Base-by-base conservation (phyloP, 2,888 invertebrate species). In the Hirtodrosophila alboralis region DNA sequence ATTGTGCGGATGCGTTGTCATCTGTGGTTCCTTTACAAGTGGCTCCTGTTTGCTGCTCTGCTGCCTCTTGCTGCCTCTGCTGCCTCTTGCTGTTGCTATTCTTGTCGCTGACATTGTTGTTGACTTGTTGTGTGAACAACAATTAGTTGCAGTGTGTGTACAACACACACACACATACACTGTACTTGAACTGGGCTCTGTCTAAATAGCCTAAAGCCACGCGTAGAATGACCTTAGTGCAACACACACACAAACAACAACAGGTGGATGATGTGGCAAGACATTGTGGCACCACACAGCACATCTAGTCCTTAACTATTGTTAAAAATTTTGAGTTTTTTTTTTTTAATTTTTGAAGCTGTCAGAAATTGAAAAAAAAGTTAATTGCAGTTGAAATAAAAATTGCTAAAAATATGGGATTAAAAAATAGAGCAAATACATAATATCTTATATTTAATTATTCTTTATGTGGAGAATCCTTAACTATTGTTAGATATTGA, bases 41-140 rank as follows among this genome's bases (percentile, higher is more conserved):
- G 59, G 43, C 49, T 34, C 44, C 27, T 30, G 16, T 37, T 41
- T 53, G 38, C 23, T 60, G 51, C 33, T 26, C 33, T 34, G 45
- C 37, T 56, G 51, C n/a, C n/a, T n/a, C n/a, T n/a, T n/a, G n/a
- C n/a, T n/a, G n/a, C n/a, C n/a, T n/a, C n/a, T n/a, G n/a, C n/a
- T n/a, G n/a, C n/a, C n/a, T n/a, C n/a, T n/a, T n/a, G n/a, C n/a
- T n/a, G n/a, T n/a, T n/a, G n/a, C 74, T 79, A 80, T 79, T 60
- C 69, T 75, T 56, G 57, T 49, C 73, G 62, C 56, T 76, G 75
- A 37, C 63, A 56, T 63, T 73, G 63, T 65, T 57, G 45, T 59
- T 65, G 59, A 58, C 65, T 79, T 79, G 48, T 51, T 69, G 44
- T 56, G 38, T 31, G 47, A 60, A 72, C 63, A 60, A 72, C 63